Evolutionary conservation across 2,888 invertebrate species (phyloP).

Genomic region (Scelioninae gen. 1): DNA sequence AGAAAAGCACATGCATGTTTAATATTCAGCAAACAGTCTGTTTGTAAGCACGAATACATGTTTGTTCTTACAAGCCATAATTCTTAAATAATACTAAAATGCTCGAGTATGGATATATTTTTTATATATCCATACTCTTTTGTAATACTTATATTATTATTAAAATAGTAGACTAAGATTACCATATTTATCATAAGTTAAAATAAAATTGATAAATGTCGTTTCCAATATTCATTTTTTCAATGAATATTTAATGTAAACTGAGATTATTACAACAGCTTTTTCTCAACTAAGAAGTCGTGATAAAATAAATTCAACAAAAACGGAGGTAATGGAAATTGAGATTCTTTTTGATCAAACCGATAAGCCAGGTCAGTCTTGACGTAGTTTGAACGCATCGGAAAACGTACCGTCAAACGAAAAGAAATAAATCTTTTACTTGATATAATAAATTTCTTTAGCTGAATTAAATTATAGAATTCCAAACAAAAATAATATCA

Average conservation of each 20-base stretch:
- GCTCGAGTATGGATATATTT: too few species aligned
- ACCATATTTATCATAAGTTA: too few species aligned
- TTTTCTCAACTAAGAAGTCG: background rate
- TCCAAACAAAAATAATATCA: background rate
- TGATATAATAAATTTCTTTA: background rate
- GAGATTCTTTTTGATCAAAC: slow-evolving; percentile 29
- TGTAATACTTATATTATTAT: too few species aligned
- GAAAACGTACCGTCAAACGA: slow-evolving; percentile 11
- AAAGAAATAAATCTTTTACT: slow-evolving; percentile 11
- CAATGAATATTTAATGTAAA: slow-evolving; percentile 10
- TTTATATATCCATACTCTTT: too few species aligned
- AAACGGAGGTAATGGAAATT: slow-evolving; percentile 18
- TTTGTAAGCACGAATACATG: too few species aligned
- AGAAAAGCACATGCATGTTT: too few species aligned
- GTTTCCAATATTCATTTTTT: background rate
- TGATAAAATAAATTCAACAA: slow-evolving; percentile 26
- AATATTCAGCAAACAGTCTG: too few species aligned
- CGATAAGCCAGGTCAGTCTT: slow-evolving; percentile 12
- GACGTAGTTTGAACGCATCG: slow-evolving; percentile 9
- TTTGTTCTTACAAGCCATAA: too few species aligned
- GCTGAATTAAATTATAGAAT: background rate
- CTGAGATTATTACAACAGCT: slow-evolving; percentile 12
- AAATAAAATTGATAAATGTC: too few species aligned
- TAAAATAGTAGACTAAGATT: too few species aligned
- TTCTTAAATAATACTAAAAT: too few species aligned